Percentiles rank a stretch among this genome's conserved stretches.
Evolutionary conservation across 2,797 vertebrate species (phyloP).

Genomic region (Pempheris klunzingeri): DNA sequence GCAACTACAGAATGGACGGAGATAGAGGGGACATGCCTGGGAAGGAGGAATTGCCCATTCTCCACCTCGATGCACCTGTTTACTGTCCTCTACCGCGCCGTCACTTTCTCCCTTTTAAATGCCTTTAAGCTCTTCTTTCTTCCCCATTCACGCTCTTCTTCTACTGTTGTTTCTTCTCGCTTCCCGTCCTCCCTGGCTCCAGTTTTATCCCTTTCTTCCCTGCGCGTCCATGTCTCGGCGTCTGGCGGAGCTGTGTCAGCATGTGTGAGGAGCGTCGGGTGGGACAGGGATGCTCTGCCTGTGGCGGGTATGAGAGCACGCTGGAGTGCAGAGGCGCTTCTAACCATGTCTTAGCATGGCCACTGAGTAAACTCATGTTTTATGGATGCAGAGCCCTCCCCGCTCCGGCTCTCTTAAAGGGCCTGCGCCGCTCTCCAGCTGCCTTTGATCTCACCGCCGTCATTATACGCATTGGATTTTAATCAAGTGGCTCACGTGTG

Average conservation of each 20-base stretch:
- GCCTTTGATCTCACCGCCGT: conserved; percentile 68
- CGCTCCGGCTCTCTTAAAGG: conserved; percentile 82
- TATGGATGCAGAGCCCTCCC: conserved; percentile 85
- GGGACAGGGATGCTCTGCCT: conserved; percentile 53
- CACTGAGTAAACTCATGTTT: conserved; percentile 90
- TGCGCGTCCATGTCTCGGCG: conserved; percentile 60
- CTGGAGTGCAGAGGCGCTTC: conserved; percentile 78
- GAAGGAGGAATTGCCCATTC: conserved; percentile 85
- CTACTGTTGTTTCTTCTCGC: conserved; percentile 16
- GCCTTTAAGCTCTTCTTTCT: conserved; percentile 48
- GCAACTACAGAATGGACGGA: conserved; percentile 81
- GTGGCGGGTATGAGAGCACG: conserved; percentile 59
- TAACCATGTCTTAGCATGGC: conserved; percentile 87
- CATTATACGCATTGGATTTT: conserved; percentile 37
- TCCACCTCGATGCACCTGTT: conserved; percentile 73
- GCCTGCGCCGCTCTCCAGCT: conserved; percentile 54
- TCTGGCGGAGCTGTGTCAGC: conserved; percentile 60
- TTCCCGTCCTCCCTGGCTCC: conserved; percentile 22
- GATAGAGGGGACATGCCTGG: conserved; percentile 83
- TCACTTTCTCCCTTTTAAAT: conserved; percentile 60
- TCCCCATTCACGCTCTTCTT: conserved; percentile 46
- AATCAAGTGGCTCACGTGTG: conserved; percentile 38
- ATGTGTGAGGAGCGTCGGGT: conserved; percentile 33
- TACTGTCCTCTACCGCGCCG: conserved; percentile 56
- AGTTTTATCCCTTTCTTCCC: conserved; percentile 44